Base-by-base conservation (phyloP, 1,140 invertebrate species). In the Caenorhabditis briggsae region DNA sequence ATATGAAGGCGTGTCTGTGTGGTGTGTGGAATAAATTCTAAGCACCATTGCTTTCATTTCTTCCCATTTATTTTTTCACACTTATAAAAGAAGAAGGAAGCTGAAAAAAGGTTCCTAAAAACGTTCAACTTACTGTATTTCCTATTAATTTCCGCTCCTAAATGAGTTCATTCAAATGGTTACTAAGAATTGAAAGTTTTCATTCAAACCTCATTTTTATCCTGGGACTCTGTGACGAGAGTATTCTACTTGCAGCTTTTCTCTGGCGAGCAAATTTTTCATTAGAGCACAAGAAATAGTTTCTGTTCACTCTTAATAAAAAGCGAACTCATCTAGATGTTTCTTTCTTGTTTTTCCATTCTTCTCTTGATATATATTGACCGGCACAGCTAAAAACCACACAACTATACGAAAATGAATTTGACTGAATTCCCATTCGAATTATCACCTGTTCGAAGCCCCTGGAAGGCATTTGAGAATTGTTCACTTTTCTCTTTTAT, bases 381-480 rank as follows among this genome's bases (percentile, higher is more conserved):
- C 18, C 11, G 33, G 23, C 6, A 2, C 0, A 20, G 12, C 16
- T 65, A 20, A 65, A 65, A 41, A 25, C 25, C 6, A 41, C 33
- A 48, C 41, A 74, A 74, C 43, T 74, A 74, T 74, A 74, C 65
- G 65, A 46, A 74, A 74, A 74, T 74, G 41, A 46, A 48, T 14
- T 33, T 33, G 3, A 33, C 33, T 33, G 46, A 74, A 7, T 46
- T 48, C 46, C 14, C 6, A 46, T 48, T 74, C 43, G 5, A 74
- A 48, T 46, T 74, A 74, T 16, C 65, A 74, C 65, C 65, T 74
- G 65, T 48, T 18, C 41, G 43, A 74, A 58, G 56, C 56, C 56
- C 56, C n/a, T n/a, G 56, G 56, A 16, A 33, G 9, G 50, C 50
- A 14, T 16, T 53, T 11, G 12, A 8, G 16, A 9, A 53, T 53